Evolutionary conservation across 1,140 invertebrate species (phyloP).

Genomic region (Cotesia vestalis): DNA sequence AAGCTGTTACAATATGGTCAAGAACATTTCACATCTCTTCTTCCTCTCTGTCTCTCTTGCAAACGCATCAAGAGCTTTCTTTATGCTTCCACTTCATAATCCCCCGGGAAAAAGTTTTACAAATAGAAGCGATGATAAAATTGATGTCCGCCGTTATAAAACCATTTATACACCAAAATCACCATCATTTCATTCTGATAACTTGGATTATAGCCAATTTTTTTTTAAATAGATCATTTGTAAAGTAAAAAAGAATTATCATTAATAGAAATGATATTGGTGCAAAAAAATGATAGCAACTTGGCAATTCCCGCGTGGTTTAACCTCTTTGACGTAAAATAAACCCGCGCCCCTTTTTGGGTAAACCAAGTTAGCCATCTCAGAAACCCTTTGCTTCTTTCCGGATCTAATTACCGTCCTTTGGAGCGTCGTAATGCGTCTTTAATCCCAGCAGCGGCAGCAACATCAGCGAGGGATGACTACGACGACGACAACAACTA

Average conservation of each 20-base stretch:
- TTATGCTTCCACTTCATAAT: constrained; percentile 35
- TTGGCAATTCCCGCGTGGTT: background rate
- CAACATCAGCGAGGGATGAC: background rate
- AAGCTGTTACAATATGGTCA: constrained; percentile 50
- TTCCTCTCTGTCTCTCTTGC: background rate
- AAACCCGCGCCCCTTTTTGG: constrained; percentile 53
- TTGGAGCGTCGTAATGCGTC: constrained; percentile 61
- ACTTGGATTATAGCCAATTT: constrained; percentile 23
- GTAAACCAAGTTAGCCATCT: constrained; percentile 48
- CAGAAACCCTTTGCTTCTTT: constrained; percentile 62
- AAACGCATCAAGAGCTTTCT: constrained; percentile 2
- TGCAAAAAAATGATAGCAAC: no score
- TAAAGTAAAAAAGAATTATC: no score
- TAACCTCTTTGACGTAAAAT: constrained; percentile 58
- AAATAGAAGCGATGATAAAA: constrained; percentile 38
- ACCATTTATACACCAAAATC: constrained; percentile 28
- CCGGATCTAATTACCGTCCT: constrained; percentile 63
- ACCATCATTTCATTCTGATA: constrained; percentile 9
- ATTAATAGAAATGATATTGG: background rate
- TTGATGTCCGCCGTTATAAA: constrained; percentile 32
- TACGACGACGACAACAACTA: no score
- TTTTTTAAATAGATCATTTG: constrained; percentile 30
- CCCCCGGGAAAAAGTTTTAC: constrained; percentile 12
- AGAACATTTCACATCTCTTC: constrained; percentile 44
- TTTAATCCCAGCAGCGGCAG: constrained; percentile 57